Percentiles rank a stretch among this genome's conserved stretches.
Evolutionary conservation across 2,113 vertebrate species (phyloP).

Genomic region (Solea senegalensis): DNA sequence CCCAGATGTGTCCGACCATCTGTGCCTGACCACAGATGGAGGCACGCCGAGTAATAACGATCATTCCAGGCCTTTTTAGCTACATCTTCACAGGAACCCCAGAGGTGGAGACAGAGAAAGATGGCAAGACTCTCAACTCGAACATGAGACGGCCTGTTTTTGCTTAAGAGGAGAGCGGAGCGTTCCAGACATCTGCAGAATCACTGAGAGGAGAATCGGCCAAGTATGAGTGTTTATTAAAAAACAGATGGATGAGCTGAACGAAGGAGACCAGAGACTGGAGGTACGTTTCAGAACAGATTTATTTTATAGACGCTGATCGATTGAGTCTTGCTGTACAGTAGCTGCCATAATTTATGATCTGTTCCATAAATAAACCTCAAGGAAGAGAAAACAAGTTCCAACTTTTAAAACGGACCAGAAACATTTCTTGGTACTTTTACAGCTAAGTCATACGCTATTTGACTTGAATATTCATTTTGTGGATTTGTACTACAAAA

Average conservation of each 20-base stretch:
- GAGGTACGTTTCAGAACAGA: background rate
- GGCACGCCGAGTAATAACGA: constrained; percentile 55
- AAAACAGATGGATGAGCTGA: constrained; percentile 30
- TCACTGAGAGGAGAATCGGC: constrained; percentile 38
- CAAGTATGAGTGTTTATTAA: constrained; percentile 50
- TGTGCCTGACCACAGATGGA: constrained; percentile 40
- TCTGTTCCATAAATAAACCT: background rate
- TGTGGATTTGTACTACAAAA: too few species aligned
- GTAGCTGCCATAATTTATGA: background rate
- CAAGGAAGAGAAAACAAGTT: background rate
- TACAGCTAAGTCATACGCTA: too few species aligned
- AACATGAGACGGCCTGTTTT: constrained; percentile 61
- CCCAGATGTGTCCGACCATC: constrained; percentile 58
- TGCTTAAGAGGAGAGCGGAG: constrained; percentile 39
- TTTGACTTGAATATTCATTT: too few species aligned
- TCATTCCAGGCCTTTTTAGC: constrained; percentile 69
- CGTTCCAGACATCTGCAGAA: constrained; percentile 73
- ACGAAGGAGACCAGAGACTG: background rate
- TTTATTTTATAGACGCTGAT: background rate
- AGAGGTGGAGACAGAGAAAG: constrained; percentile 48
- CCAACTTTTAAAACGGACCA: too few species aligned
- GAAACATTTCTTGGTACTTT: too few species aligned
- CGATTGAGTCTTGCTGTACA: background rate
- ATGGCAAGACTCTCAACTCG: constrained; percentile 16
- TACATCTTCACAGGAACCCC: constrained; percentile 56